Evolutionary conservation across 2,888 invertebrate species (phyloP), one percentile per base, ranked within the genome.

Genomic region (Synergus gifuensis): DNA sequence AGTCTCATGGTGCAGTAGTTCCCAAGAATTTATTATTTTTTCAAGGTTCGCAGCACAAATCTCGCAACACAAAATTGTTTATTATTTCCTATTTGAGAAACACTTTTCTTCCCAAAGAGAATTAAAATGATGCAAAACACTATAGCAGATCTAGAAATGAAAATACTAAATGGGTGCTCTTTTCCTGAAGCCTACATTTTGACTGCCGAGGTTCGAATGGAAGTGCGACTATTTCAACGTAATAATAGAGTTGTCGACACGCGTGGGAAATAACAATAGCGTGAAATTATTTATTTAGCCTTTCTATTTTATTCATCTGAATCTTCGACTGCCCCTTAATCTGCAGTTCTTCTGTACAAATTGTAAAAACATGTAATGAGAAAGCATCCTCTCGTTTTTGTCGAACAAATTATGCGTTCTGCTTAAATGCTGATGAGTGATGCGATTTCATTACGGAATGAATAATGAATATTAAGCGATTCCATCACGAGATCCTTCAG

Each of bases 161-260:
- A 16, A 4, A 36, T 22, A 36, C 16, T n/a, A 22, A 3, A 69
- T 9, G 4, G 54, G 7, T 73, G 36, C 54, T 73, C 49, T 73
- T 73, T 54, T 40, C 54, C 28, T 73, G 54, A 73, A 58, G 73
- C 12, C 11, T 54, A 40, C 73, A 58, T 73, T 73, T 40, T 40
- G 73, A 73, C 73, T 73, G 73, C 36, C 11, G n/a, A 18, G 73
- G 49, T 40, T 73, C 54, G 49, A 73, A 54, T 54, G 40, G 11
- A 73, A n/a, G 54, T 73, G 73, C 54, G 73, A 73, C 73, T 73
- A 73, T 73, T 73, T 73, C 73, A 73, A 58, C n/a, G n/a, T 73
- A 73, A 73, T 58, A 28, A 69, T 46, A n/a, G n/a, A 54, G 36
- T 73, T 54, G 73, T 73, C 73, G 73, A 73, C 40, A 36, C 36